Base-by-base conservation (phyloP, 2,888 invertebrate genomes). In the Orchesellides sinensis region DNA sequence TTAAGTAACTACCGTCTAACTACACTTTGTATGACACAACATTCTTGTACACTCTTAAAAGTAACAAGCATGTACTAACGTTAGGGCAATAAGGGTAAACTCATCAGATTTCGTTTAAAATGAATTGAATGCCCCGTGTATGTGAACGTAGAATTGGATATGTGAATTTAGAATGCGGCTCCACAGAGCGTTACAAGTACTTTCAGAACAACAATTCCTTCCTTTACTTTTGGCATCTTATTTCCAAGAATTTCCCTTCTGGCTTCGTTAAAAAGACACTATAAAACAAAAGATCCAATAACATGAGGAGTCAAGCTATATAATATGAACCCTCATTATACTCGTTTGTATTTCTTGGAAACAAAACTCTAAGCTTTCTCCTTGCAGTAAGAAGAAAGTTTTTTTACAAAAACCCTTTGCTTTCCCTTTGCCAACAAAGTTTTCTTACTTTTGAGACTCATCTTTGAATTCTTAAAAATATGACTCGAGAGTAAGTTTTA, bases 31-130 rank as follows among this genome's bases (percentile, higher is more conserved):
- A n/a, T n/a, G n/a, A n/a, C n/a, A n/a, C n/a, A n/a, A n/a, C n/a
- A n/a, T n/a, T n/a, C n/a, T n/a, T n/a, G n/a, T n/a, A n/a, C n/a
- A n/a, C n/a, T n/a, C n/a, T n/a, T n/a, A n/a, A n/a, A n/a, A n/a
- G n/a, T n/a, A n/a, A n/a, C n/a, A n/a, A n/a, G n/a, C n/a, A n/a
- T n/a, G n/a, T n/a, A n/a, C n/a, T n/a, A 32, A 32, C 32, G 32
- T 32, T 32, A 32, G 32, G n/a, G n/a, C n/a, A 32, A 6, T 5
- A 32, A 5, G 12, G 2, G 56, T 25, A 59, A 59, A 27, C n/a
- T 59, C 59, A 27, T 59, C 27, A 59, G 25, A 59, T 23, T 59
- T 59, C 59, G 25, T 21, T 59, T 59, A 27, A 25, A 59, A 59
- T 59, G 27, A 17, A 27, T 59, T 23, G 29, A 59, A 59, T 59